phyloP scores from a whole-genome alignment of 2,113 vertebrate genomes.

The Bothrops jararaca region DNA sequence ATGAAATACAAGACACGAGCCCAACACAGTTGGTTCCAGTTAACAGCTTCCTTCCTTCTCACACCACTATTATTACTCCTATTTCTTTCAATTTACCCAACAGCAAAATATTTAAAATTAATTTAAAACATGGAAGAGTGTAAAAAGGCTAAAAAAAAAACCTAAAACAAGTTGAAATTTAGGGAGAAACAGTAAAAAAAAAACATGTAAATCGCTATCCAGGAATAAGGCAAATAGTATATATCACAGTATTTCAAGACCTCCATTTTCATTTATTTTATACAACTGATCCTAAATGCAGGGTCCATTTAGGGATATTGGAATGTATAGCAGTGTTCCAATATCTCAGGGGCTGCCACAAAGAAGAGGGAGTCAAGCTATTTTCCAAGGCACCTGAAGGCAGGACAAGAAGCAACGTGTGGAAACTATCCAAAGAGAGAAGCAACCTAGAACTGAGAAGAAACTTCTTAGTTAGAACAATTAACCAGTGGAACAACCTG shows the following conservation, averaged over 20 bases:
- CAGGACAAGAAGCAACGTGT: too few relatives aligned
- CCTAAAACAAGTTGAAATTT: not conserved
- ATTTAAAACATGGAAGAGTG: not conserved
- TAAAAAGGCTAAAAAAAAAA: not conserved
- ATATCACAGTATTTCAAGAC: not conserved
- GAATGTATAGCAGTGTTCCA: too few relatives aligned
- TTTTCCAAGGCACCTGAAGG: too few relatives aligned
- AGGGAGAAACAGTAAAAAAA: not conserved
- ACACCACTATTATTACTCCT: not conserved
- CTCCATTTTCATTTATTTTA: not conserved
- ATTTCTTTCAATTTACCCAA: not conserved
- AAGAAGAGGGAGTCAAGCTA: too few relatives aligned
- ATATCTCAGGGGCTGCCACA: too few relatives aligned
- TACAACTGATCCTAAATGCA: not conserved
- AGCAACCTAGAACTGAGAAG: too few relatives aligned
- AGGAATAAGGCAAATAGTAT: not conserved
- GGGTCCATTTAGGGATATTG: too few relatives aligned
- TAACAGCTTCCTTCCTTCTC: not conserved
- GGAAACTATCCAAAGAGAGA: too few relatives aligned
- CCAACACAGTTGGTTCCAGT: rapidly evolving
- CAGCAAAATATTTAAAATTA: not conserved
- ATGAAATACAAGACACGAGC: not conserved
- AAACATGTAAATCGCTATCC: not conserved
- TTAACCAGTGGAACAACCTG: too few relatives aligned
- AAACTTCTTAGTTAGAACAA: too few relatives aligned